phyloP scores from a whole-genome alignment of 2,888 invertebrate species.

The Aricia artaxerxes region DNA sequence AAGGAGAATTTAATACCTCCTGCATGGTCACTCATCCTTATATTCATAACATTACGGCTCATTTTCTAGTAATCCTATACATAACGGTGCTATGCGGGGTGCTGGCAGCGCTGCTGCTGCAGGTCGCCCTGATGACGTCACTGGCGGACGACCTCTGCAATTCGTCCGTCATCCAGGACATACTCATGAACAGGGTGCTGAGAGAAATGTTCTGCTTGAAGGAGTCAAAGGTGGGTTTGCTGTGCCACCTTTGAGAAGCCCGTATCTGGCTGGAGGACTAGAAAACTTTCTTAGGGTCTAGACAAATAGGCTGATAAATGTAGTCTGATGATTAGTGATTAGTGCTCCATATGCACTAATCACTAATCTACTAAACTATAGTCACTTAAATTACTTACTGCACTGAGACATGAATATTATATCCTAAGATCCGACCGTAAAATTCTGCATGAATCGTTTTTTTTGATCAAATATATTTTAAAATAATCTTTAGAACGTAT shows the following conservation, averaged over 20 bases:
- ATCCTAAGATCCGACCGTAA: too few species aligned
- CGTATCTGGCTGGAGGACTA: background rate
- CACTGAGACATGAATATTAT: too few species aligned
- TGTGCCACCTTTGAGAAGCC: too few species aligned
- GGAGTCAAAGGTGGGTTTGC: conserved; percentile 55
- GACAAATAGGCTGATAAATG: too few species aligned
- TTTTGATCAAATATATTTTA: too few species aligned
- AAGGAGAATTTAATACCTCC: too few species aligned
- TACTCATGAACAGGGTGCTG: conserved; percentile 54
- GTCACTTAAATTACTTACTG: too few species aligned
- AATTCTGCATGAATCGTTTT: too few species aligned
- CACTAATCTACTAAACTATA: too few species aligned
- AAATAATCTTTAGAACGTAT: too few species aligned
- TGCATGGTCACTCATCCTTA: background rate
- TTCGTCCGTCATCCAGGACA: conserved; percentile 48
- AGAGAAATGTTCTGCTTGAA: conserved; percentile 61
- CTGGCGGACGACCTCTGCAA: conserved; percentile 51
- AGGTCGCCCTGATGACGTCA: conserved; percentile 57
- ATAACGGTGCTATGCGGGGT: conserved; percentile 56
- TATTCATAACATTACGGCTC: background rate
- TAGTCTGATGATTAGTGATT: too few species aligned
- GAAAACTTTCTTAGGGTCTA: background rate
- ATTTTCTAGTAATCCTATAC: conserved; percentile 61
- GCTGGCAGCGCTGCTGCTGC: conserved; percentile 56
- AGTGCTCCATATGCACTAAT: too few species aligned